These are phyloP conservation scores for Brenthis hecate DNA, from an alignment of 2,888 invertebrate genomes.

Conservation along the genomic window DNA sequence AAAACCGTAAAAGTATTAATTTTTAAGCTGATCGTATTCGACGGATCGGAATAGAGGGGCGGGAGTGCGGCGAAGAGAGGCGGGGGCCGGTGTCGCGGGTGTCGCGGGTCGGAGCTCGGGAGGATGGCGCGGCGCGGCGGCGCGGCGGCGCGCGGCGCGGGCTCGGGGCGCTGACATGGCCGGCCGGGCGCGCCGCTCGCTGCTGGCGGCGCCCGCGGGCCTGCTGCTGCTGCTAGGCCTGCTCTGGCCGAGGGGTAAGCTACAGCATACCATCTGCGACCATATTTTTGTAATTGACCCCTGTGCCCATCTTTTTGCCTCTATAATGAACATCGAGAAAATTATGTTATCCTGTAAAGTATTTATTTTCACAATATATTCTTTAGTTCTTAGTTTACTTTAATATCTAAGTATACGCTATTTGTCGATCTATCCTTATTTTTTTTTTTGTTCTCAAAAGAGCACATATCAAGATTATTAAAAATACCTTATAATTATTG, in stretches of 20 bases:
- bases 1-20: slow-evolving; percentile 70
- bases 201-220: slow-evolving; percentile 80
- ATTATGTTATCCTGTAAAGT: neutral
- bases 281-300: neutral
- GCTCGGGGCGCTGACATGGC: slow-evolving; percentile 79
- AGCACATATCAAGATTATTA: no score
- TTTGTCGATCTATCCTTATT: no score
- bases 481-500: no score
- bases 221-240: slow-evolving; percentile 80
- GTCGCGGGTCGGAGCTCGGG: slow-evolving; percentile 54
- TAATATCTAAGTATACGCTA: neutral
- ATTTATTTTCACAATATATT: neutral
- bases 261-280: neutral
- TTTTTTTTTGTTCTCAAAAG: no score
- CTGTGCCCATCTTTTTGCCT: neutral
- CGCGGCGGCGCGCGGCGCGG: slow-evolving; percentile 71
- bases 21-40: slow-evolving; percentile 69
- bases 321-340: neutral
- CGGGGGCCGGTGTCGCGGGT: slow-evolving; percentile 55
- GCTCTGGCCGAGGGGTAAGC: slow-evolving; percentile 77
- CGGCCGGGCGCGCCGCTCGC: slow-evolving; percentile 80
- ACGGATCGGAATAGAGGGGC: slow-evolving; percentile 68
- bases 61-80: slow-evolving; percentile 64
- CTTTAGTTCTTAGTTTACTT: neutral
- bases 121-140: slow-evolving; percentile 73